Base-by-base conservation (phyloP, 1,140 invertebrate genomes). In the Saccostrea glomerata region DNA sequence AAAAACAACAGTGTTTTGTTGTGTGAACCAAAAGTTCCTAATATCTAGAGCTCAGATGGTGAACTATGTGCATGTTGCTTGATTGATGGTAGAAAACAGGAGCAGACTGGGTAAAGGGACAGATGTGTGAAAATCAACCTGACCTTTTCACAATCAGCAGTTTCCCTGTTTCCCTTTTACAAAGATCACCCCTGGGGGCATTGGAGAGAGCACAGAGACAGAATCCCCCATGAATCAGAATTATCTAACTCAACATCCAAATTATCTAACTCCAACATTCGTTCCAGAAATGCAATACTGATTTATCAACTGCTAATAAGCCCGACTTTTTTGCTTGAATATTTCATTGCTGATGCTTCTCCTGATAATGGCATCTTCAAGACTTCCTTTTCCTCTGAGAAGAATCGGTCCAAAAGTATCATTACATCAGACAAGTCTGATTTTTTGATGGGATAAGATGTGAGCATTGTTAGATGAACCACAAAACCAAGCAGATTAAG, bases 271-370 rank as follows among this genome's bases (percentile, higher is more conserved):
- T 77, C 25, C 47, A 23, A 77, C 70, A 77, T 77, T 77, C 25
- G 25, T 77, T 77, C 30, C 25, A 77, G 70, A 77, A 77, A 77
- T 30, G 70, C 70, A 77, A 77, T 77, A 77, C 70, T 77, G 70
- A 77, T 77, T 77, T 77, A 77, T 77, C 70, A 77, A 77, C 30
- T 77, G 70, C 70, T 77, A 77, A 77, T 77, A 77, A 77, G 70
- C 70, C 11, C 36, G 25, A 77, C 25, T 77, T 77, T 47, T 77
- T 77, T 77, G 70, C 70, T 77, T 77, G 70, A 77, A 30, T 77
- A 77, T 77, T 77, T 77, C 70, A 77, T 77, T 77, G 70, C 70
- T 36, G 70, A 77, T 77, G 7, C 70, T 30, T 36, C 25, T 77
- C 70, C 70, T 30, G 70, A 77, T 77, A 77, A 77, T 77, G 70